Conservation (phyloP, 2,888 invertebrate genomes). For the Tetragonisca angustula region DNA sequence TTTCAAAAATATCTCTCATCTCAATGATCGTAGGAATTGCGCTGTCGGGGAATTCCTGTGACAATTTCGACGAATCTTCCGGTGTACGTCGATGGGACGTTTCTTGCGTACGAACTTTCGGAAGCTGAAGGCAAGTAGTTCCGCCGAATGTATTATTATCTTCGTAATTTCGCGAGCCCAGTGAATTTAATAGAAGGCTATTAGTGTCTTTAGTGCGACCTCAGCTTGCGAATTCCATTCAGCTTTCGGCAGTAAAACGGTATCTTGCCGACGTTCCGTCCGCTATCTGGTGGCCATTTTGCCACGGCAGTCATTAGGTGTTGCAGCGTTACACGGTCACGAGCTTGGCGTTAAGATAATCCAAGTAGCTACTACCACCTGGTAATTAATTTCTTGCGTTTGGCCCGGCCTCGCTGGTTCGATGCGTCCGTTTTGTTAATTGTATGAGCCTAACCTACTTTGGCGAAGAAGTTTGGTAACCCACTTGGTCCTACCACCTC, state of each 20-base stretch:
- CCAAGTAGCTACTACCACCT: conserved; percentile 7
- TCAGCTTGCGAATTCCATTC: conserved; percentile 29
- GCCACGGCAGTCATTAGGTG: conserved; percentile 31
- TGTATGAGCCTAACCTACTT: background rate
- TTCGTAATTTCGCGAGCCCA: background rate
- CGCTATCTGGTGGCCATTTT: conserved; percentile 28
- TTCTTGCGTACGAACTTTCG: background rate
- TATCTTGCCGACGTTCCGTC: conserved; percentile 15
- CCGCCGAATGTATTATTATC: background rate
- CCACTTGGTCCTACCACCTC: background rate
- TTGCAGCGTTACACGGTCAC: conserved; percentile 28
- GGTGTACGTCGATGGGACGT: background rate
- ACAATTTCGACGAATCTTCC: background rate
- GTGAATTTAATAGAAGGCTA: conserved; percentile 18
- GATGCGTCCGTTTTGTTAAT: background rate
- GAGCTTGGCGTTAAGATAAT: conserved; percentile 30
- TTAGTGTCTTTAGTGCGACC: conserved; percentile 6
- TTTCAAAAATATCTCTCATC: too few species aligned
- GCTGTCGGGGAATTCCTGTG: background rate
- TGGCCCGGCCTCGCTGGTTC: background rate
- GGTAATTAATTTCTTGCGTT: conserved; percentile 16
- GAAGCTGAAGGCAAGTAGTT: background rate
- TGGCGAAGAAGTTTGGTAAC: background rate
- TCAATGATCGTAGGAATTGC: background rate
- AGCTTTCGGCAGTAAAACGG: conserved; percentile 33